Evolutionary conservation across 2,113 vertebrate genomes (phyloP).

Genomic region (Tetrax tetrax): DNA sequence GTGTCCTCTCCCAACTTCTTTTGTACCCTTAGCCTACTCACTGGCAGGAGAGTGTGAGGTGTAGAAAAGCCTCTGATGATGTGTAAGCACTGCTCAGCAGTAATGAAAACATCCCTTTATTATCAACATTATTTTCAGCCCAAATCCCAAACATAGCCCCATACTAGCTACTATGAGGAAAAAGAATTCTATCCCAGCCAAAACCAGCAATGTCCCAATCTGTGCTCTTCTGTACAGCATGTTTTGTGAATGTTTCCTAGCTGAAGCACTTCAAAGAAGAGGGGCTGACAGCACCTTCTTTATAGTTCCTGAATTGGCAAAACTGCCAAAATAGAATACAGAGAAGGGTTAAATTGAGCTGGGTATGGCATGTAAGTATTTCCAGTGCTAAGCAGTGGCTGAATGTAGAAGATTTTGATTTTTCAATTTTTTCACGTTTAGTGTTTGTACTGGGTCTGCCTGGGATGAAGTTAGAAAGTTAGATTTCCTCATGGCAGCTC

Average conservation of each 20-base stretch:
- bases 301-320: background rate
- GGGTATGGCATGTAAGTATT: background rate
- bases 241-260: background rate
- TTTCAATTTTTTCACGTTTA: background rate
- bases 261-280: background rate
- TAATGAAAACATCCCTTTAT: background rate
- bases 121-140: background rate
- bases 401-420: background rate
- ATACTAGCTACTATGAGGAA: background rate
- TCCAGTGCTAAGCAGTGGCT: background rate
- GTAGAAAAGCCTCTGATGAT: no score
- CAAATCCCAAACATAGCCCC: background rate
- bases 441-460: background rate
- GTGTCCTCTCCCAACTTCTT: background rate
- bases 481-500: background rate
- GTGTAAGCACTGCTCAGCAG: background rate
- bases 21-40: background rate
- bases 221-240: background rate
- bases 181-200: background rate
- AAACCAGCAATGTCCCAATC: background rate
- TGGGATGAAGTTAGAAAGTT: background rate
- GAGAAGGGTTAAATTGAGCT: background rate
- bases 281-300: background rate
- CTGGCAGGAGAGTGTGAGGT: background rate
- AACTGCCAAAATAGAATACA: background rate